These are phyloP conservation scores for Lordiphosa mommai DNA, from an alignment of 1,140 invertebrate species.

Conservation along the genomic window DNA sequence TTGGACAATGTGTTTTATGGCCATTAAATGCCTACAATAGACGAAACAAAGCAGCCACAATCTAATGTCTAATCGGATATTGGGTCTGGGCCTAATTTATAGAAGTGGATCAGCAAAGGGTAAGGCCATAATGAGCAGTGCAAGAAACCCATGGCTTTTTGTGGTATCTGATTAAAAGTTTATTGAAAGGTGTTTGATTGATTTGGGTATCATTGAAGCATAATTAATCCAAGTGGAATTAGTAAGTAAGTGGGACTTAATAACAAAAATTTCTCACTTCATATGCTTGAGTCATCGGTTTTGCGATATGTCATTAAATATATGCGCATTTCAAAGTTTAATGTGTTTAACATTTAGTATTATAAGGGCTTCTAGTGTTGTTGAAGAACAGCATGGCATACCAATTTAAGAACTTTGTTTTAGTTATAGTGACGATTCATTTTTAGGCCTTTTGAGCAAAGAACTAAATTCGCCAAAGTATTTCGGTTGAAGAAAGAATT, in stretches of 20 bases:
- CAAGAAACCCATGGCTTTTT: neutral
- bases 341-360: no score
- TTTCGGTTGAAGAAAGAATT: no score
- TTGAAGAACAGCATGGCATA: no score
- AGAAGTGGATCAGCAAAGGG: neutral
- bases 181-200: constrained; percentile 35
- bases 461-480: no score
- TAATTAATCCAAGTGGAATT: constrained; percentile 15
- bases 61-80: constrained; percentile 37
- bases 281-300: no score
- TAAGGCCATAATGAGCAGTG: neutral
- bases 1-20: constrained; percentile 52
- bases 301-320: no score
- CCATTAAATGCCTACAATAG: constrained; percentile 13
- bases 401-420: no score
- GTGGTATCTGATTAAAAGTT: neutral
- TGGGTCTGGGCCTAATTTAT: neutral
- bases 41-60: constrained; percentile 1
- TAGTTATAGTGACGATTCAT: no score
- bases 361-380: no score
- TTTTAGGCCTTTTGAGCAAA: no score
- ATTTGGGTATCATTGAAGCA: constrained; percentile 51
- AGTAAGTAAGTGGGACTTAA: neutral
- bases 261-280: no score
- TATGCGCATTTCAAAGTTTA: constrained; percentile 1